phyloP scores from a whole-genome alignment of 2,797 vertebrate species.

The Rhyacichthys aspro region DNA sequence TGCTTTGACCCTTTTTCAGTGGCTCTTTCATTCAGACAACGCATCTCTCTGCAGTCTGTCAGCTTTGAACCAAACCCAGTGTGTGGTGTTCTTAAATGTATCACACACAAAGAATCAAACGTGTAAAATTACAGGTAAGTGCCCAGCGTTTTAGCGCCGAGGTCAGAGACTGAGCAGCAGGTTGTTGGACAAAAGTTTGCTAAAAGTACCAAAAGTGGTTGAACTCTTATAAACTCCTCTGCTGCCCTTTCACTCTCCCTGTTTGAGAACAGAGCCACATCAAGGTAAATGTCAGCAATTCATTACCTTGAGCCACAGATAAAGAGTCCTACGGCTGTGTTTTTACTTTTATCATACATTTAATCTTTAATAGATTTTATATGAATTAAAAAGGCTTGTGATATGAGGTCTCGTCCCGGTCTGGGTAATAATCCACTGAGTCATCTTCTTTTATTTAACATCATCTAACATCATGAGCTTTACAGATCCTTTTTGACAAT shows the following conservation, averaged over 20 bases:
- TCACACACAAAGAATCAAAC: background rate
- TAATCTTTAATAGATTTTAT: too few relatives aligned
- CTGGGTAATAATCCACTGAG: too few relatives aligned
- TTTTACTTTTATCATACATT: too few relatives aligned
- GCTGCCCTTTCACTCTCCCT: background rate
- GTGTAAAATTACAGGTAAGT: constrained; percentile 3
- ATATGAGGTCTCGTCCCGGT: too few relatives aligned
- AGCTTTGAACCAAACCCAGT: background rate
- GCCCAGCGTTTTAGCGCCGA: background rate
- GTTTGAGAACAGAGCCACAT: background rate
- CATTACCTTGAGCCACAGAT: too few relatives aligned
- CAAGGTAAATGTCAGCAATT: background rate
- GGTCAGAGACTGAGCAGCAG: constrained; percentile 1
- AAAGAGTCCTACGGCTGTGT: too few relatives aligned
- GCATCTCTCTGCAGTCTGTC: too few relatives aligned
- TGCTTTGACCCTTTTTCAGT: background rate
- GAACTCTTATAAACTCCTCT: background rate
- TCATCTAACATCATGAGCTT: too few relatives aligned
- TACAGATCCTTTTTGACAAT: too few relatives aligned
- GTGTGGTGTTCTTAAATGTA: background rate
- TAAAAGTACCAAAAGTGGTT: constrained; percentile 6
- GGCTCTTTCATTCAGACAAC: too few relatives aligned
- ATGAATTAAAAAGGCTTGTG: too few relatives aligned
- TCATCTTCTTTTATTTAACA: too few relatives aligned
- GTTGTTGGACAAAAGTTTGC: background rate